Evolutionary conservation across 2,888 invertebrate genomes (phyloP).

Genomic region (Synergus gifuensis): DNA sequence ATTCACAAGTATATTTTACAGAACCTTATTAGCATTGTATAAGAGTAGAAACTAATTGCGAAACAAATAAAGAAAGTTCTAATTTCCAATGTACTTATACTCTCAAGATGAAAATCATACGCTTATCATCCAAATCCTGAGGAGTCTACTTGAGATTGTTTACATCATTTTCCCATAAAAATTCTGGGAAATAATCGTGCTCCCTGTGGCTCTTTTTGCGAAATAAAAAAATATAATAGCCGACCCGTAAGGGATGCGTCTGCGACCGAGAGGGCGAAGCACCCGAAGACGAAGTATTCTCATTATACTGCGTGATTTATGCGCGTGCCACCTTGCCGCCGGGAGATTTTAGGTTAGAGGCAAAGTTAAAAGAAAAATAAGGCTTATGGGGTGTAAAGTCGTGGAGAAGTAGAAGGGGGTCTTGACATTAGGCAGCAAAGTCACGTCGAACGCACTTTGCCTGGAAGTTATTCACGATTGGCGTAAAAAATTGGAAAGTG

Average conservation of each 20-base stretch:
- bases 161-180: slow-evolving; percentile 30
- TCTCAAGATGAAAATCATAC: not conserved
- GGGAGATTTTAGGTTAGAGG: slow-evolving; percentile 73
- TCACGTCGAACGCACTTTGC: slow-evolving; percentile 40
- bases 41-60: too few relatives aligned
- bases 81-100: not conserved
- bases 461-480: slow-evolving; percentile 34
- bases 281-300: slow-evolving; percentile 76
- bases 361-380: slow-evolving; percentile 78
- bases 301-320: slow-evolving; percentile 77
- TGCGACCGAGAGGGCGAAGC: slow-evolving; percentile 66
- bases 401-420: slow-evolving; percentile 58
- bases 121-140: not conserved
- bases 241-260: slow-evolving; percentile 66
- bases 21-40: too few relatives aligned
- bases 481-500: slow-evolving; percentile 20
- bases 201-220: slow-evolving; percentile 47
- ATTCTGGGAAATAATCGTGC: slow-evolving; percentile 33
- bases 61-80: too few relatives aligned
- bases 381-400: slow-evolving; percentile 76
- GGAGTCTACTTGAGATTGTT: slow-evolving; percentile 29
- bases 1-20: too few relatives aligned
- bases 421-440: slow-evolving; percentile 40
- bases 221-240: slow-evolving; percentile 67
- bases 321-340: slow-evolving; percentile 69